A percentile compares a stretch with the other conserved stretches of the same genome.
Conservation (phyloP, 2,888 invertebrate species). For the Artemia sp. region DNA sequence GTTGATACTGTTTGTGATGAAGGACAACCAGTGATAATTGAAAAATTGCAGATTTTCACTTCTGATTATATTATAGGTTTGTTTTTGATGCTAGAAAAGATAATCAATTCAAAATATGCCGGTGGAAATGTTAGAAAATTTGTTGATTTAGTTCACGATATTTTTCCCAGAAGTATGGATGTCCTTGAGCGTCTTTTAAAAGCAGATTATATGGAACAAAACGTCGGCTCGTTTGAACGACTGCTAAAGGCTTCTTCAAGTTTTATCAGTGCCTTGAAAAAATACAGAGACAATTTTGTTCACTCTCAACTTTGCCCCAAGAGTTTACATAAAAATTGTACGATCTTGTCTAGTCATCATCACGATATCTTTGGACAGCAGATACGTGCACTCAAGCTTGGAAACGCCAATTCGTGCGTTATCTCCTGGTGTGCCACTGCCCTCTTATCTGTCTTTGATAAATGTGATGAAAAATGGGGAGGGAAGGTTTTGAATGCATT, state of each 20-base stretch:
- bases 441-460: background rate
- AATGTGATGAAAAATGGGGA: conserved; percentile 5
- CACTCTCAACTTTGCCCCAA: background rate
- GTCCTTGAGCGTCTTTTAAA: conserved; percentile 2
- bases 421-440: conserved; percentile 11
- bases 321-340: background rate
- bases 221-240: background rate
- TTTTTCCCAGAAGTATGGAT: background rate
- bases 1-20: background rate
- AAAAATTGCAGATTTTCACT: background rate
- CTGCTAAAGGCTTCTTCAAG: background rate
- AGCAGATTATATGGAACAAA: background rate
- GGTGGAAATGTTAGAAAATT: conserved; percentile 4
- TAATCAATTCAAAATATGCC: conserved; percentile 1
- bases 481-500: background rate
- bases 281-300: conserved; percentile 1
- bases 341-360: background rate
- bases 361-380: conserved; percentile 11
- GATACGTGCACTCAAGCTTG: background rate
- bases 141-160: conserved; percentile 3
- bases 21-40: background rate
- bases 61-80: background rate
- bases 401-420: background rate
- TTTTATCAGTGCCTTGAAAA: background rate
- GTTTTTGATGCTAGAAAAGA: background rate